Base-by-base conservation (phyloP, 2,113 vertebrate species). In the Trematocara nigrifrons region DNA sequence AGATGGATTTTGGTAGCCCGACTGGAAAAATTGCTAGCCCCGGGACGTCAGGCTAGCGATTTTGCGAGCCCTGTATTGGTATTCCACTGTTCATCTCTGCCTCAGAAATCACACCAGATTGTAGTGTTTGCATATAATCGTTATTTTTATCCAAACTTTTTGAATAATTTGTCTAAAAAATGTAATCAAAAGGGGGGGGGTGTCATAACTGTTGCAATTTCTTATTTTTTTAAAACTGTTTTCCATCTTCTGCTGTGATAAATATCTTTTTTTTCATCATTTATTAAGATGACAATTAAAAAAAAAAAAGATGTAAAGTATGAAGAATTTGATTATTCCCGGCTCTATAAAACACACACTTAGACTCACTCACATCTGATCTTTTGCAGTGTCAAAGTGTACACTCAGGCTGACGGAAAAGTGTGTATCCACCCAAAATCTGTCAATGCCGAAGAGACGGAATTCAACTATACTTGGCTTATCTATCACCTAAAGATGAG, bases 401-500 rank as follows among this genome's bases (percentile, higher is more conserved):
- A 97, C 93, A 99, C 99, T 13, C 98, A 99, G 93, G 92, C 97
- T 1, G 99, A 99, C 53, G 98, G 98, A 13, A 96, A 97, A 66
- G 99, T 99, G 78, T 96, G 96, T 53, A 97, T 99, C 94, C 99
- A 99, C 87, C 99, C 99, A 0, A 99, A 99, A 78, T 99, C 99
- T 0, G 98, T 99, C 59, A 99, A 99, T 1, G 97, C 97, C 7
- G 98, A 98, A 66, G 98, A 99, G 89, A 96, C 92, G 0, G 96
- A 98, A 64, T 99, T 99, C 91, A 97, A 97, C 85, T 98, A 98
- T 10, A 97, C 96, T 51, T 99, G 99, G 99, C 97, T 99, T 3
- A 97, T 99, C 93, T 99, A 99, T 91, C 99, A 99, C 89, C 95
- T 99, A 80, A 99, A 99, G 97, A 99, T 99, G 98, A 97, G 97